Percentiles rank a stretch among this genome's conserved stretches.
These are phyloP conservation scores for Peromyscus eremicus DNA, from an alignment of 2,797 vertebrate species.

Conservation along the genomic window DNA sequence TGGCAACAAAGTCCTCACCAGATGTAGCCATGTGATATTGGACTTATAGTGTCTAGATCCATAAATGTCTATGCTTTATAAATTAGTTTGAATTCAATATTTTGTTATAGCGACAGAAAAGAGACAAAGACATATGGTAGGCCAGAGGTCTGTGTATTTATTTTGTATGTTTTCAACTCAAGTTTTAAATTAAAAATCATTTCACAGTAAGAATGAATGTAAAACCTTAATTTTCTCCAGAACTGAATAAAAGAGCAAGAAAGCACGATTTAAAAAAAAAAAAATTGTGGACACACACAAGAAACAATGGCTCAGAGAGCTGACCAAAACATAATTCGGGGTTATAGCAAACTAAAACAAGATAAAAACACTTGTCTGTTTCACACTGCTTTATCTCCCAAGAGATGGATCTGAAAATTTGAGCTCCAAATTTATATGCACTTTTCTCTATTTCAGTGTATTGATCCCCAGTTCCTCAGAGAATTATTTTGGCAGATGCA, in stretches of 20 bases:
- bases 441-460: slow-evolving; percentile 71
- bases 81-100: neutral
- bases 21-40: neutral
- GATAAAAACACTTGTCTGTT: slow-evolving; percentile 40
- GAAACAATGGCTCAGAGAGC: neutral
- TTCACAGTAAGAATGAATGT: slow-evolving; percentile 36
- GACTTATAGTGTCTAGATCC: neutral
- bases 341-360: slow-evolving; percentile 58
- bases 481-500: slow-evolving; percentile 64
- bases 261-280: neutral
- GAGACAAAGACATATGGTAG: neutral
- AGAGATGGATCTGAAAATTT: slow-evolving; percentile 67
- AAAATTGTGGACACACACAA: neutral
- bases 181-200: slow-evolving; percentile 39
- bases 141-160: neutral
- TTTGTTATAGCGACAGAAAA: neutral
- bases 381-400: slow-evolving; percentile 35
- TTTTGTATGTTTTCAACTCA: neutral
- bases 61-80: neutral
- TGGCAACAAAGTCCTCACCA: neutral
- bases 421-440: slow-evolving; percentile 68
- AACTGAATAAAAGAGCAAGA: slow-evolving; percentile 15
- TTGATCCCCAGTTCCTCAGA: slow-evolving; percentile 64
- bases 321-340: slow-evolving; percentile 50
- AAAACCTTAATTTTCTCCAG: neutral